Percentiles rank a stretch among this genome's conserved stretches.
Evolutionary conservation across 2,797 vertebrate genomes (phyloP).

Genomic region (Balearica regulorum): DNA sequence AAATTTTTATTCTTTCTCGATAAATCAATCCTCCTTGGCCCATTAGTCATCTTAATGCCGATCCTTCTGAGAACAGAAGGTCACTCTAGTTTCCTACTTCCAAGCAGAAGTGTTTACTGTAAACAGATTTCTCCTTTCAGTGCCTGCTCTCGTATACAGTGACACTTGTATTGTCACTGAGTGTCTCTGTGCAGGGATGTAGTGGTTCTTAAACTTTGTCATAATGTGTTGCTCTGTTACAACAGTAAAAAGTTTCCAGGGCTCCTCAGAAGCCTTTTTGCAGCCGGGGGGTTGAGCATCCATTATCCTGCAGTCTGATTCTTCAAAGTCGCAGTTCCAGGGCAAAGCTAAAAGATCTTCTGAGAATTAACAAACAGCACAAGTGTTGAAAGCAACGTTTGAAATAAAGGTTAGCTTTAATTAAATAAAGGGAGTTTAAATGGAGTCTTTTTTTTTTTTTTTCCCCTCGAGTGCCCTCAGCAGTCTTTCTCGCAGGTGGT

Average conservation of each 20-base stretch:
- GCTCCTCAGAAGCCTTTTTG: conserved; percentile 31
- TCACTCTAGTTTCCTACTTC: conserved; percentile 44
- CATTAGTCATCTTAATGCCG: conserved; percentile 35
- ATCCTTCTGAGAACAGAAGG: conserved; percentile 55
- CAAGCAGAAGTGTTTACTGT: conserved; percentile 64
- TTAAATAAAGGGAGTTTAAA: conserved; percentile 12
- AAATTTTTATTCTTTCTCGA: conserved; percentile 41
- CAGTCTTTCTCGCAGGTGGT: not conserved
- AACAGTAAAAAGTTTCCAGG: conserved; percentile 11
- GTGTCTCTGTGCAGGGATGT: conserved; percentile 30
- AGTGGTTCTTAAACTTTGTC: conserved; percentile 62
- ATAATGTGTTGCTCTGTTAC: conserved; percentile 3
- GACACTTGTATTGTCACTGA: conserved; percentile 54
- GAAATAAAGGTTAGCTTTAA: conserved; percentile 37
- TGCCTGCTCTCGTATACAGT: conserved; percentile 17
- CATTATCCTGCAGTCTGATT: not conserved
- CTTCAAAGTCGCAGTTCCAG: conserved; percentile 1
- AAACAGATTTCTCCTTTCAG: conserved; percentile 58
- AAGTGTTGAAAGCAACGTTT: not conserved
- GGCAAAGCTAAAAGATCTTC: not conserved
- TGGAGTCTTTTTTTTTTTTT: not conserved
- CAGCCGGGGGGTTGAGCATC: not conserved
- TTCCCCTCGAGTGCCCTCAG: not conserved
- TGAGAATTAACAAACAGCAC: not conserved
- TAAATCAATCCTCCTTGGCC: conserved; percentile 58